Evolutionary conservation across 2,888 invertebrate species (phyloP).

Genomic region (Chrysotoxum bicinctum): DNA sequence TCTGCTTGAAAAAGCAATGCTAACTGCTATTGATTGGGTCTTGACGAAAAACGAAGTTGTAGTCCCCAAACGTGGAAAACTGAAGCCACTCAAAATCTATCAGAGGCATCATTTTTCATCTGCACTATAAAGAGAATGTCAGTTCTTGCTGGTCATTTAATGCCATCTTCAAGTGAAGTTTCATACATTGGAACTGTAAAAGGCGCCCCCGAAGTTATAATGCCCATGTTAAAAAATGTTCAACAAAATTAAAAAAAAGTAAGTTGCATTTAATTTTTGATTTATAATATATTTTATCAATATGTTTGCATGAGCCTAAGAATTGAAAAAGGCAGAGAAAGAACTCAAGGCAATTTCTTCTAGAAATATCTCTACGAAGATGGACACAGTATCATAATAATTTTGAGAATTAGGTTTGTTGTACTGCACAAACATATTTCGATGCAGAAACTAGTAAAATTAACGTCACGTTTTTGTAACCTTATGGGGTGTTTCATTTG

Average conservation of each 20-base stretch:
- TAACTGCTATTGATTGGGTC: constrained; percentile 97
- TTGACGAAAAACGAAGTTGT: constrained; percentile 98
- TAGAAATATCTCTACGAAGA: too few relatives aligned
- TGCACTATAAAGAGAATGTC: constrained; percentile 98
- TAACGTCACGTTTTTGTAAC: too few relatives aligned
- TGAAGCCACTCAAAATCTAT: constrained; percentile 94
- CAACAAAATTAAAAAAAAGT: constrained; percentile 86
- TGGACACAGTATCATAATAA: too few relatives aligned
- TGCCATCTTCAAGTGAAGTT: constrained; percentile 87
- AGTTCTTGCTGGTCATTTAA: constrained; percentile 93
- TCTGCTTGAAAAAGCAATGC: constrained; percentile 98
- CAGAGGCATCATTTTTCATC: constrained; percentile 98
- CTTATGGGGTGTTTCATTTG: too few relatives aligned
- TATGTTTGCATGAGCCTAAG: too few relatives aligned
- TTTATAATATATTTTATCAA: too few relatives aligned
- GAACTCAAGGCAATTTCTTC: too few relatives aligned
- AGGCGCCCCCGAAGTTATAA: constrained; percentile 98
- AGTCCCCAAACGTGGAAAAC: constrained; percentile 92
- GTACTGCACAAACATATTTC: too few relatives aligned
- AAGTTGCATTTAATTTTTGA: background rate
- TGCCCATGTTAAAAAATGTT: constrained; percentile 90
- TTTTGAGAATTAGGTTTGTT: too few relatives aligned
- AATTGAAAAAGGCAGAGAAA: too few relatives aligned
- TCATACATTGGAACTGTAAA: constrained; percentile 96
- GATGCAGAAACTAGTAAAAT: too few relatives aligned